Evolutionary conservation across 53 echinoderm and acorn worm species (phyloP).

Genomic region (Echinometra lucunter): DNA sequence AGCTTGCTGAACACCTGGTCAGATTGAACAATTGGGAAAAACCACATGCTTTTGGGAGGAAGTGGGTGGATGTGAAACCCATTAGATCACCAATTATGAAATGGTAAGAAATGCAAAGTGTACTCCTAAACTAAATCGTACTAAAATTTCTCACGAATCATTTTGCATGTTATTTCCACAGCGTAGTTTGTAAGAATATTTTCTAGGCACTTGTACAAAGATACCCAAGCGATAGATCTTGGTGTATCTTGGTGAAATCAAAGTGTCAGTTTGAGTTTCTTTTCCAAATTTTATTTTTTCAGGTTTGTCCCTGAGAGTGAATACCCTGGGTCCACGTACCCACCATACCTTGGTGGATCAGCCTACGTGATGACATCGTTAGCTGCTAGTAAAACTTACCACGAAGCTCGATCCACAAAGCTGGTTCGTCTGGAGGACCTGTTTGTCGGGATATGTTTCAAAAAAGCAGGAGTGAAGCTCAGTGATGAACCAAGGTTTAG

Average conservation of each 20-base stretch:
- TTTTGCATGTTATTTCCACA: no score
- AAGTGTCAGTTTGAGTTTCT: neutral
- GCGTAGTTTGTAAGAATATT: neutral
- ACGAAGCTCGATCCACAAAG: neutral
- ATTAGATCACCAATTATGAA: constrained; percentile 7
- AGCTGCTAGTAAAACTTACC: neutral
- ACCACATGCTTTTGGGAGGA: constrained; percentile 42
- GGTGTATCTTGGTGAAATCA: neutral
- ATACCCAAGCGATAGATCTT: no score
- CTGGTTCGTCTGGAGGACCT: constrained; percentile 70
- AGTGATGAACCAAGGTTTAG: constrained; percentile 24
- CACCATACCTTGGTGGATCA: constrained; percentile 67
- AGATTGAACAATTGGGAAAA: neutral
- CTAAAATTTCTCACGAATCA: no score
- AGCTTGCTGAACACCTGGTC: constrained; percentile 44
- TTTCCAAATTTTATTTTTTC: neutral
- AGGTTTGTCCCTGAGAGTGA: constrained; percentile 50
- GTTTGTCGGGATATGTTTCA: constrained; percentile 64
- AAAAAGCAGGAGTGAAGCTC: constrained; percentile 46
- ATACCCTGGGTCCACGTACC: constrained; percentile 66
- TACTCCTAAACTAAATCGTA: no score
- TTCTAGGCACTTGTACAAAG: no score
- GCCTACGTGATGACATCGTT: constrained; percentile 68
- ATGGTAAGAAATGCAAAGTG: constrained; percentile 66
- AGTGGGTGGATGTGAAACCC: constrained; percentile 42